Percentiles rank a stretch among this genome's conserved stretches.
phyloP scores from a whole-genome alignment of 2,888 invertebrate species.

The Rhaphigaster nebulosa region DNA sequence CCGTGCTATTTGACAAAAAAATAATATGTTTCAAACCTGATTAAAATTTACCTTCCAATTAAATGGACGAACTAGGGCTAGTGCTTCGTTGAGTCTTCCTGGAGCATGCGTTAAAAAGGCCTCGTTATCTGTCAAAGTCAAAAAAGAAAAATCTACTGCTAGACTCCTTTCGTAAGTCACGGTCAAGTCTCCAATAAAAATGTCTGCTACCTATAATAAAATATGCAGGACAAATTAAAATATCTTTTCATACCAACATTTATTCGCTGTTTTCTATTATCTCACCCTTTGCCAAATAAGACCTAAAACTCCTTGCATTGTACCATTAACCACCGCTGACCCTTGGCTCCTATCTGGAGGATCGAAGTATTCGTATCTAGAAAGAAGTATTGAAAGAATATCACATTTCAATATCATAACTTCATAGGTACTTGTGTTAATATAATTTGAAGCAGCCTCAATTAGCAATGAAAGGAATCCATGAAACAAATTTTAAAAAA shows the following conservation, averaged over 20 bases:
- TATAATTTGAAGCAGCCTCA: too few species aligned
- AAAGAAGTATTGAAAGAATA: too few species aligned
- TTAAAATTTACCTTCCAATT: constrained; percentile 74
- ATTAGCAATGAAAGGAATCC: too few species aligned
- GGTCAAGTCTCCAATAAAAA: constrained; percentile 82
- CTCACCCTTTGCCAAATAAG: constrained; percentile 79
- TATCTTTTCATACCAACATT: not conserved
- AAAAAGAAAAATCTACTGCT: constrained; percentile 82
- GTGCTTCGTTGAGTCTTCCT: constrained; percentile 79
- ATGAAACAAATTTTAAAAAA: too few species aligned
- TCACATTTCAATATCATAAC: too few species aligned
- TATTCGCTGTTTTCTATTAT: not conserved
- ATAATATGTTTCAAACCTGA: not conserved
- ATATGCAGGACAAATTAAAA: not conserved
- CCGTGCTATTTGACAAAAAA: too few species aligned
- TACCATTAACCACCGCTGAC: constrained; percentile 75
- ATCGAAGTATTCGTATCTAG: constrained; percentile 78
- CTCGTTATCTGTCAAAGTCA: constrained; percentile 82
- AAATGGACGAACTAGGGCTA: constrained; percentile 81
- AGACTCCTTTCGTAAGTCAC: constrained; percentile 80
- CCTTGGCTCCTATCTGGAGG: constrained; percentile 82
- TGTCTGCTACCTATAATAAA: constrained; percentile 75
- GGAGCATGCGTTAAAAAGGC: constrained; percentile 84
- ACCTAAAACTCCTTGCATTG: constrained; percentile 80
- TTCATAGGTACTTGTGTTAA: too few species aligned